A percentile compares a stretch with the other conserved stretches of the same genome.
phyloP scores from a whole-genome alignment of 2,113 vertebrate genomes.

The Zosterops borbonicus region DNA sequence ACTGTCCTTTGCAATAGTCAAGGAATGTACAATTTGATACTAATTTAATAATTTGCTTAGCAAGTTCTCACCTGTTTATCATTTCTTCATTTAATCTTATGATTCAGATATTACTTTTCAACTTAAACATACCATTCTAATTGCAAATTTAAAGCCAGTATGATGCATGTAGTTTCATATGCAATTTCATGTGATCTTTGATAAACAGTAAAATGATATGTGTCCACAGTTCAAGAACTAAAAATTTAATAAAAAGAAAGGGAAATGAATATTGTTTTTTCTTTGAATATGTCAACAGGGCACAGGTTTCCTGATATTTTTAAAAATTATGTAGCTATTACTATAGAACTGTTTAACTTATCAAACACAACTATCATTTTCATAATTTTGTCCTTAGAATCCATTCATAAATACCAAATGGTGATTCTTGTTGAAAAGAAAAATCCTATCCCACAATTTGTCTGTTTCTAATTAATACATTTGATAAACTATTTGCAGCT shows the following conservation, averaged over 20 bases:
- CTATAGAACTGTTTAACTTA: conserved; percentile 58
- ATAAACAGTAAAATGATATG: conserved; percentile 69
- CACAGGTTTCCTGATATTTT: conserved; percentile 42
- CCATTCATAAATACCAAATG: not conserved
- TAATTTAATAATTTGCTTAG: not conserved
- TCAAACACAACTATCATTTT: conserved; percentile 43
- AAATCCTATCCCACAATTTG: not conserved
- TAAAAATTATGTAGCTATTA: conserved; percentile 37
- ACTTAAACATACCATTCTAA: conserved; percentile 28
- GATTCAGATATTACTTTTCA: conserved; percentile 39
- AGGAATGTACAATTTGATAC: conserved; percentile 4
- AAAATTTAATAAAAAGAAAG: conserved; percentile 73
- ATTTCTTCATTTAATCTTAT: not conserved
- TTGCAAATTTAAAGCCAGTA: not conserved
- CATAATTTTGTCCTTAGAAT: not conserved
- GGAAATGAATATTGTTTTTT: conserved; percentile 69
- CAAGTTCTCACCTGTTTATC: conserved; percentile 13
- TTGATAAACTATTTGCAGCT: not conserved
- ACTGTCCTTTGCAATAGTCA: not conserved
- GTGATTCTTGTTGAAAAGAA: not conserved
- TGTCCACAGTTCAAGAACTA: conserved; percentile 45
- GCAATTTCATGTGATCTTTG: conserved; percentile 46
- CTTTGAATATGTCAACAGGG: conserved; percentile 60
- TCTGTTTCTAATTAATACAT: not conserved
- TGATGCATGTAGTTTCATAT: not conserved